Evolutionary conservation across 2,797 vertebrate species (phyloP), one percentile per base, ranked within the genome.

Genomic region (Coilia nasus): DNA sequence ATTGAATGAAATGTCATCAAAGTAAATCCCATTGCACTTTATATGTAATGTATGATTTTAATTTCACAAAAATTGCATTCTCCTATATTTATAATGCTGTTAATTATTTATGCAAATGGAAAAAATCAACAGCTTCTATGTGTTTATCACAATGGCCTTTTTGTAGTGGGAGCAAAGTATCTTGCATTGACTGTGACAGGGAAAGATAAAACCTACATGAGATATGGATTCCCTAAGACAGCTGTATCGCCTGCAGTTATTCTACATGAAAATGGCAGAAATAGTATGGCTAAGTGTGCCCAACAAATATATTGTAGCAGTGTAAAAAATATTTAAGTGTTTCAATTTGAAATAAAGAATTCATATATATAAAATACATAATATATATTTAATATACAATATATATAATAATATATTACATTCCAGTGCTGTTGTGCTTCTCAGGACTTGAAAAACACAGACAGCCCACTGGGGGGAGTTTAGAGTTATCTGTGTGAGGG

Each of bases 1-100:
- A 31, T 28, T 41, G 19, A 92, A 87, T 86, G 90, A 85, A 87
- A 90, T 82, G 23, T 10, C 87, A 87, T 88, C 85, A 87, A 35
- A 94, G 88, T 91, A 19, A 44, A 47, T 90, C 86, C 64, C 82
- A 86, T 84, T 85, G 3, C 83, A 84, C 21, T 28, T 75, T 21
- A 6, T 56, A 80, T 35, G 19, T 84, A 11, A 41, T 57, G 9
- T 64, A 11, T 6, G 46, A 54, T 46, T 6, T 81, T 50, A 50
- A 1, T 59, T 75, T 84, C 12, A 25, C 60, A 57, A 57, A 28
- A 35, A 46, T 28, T 50, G 64, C 11, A 71, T 3, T 25, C 23
- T 64, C 57, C n/a, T 64, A 64, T 1, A 64, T 23, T 10, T 64
- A 7, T 64, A 11, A 25, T 59, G 19, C 57, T 59, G 57, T 64